These are phyloP conservation scores for Theonella swinhoei DNA, from an alignment of 37 sponge, comb jelly and placozoan species.

Conservation along the genomic window DNA sequence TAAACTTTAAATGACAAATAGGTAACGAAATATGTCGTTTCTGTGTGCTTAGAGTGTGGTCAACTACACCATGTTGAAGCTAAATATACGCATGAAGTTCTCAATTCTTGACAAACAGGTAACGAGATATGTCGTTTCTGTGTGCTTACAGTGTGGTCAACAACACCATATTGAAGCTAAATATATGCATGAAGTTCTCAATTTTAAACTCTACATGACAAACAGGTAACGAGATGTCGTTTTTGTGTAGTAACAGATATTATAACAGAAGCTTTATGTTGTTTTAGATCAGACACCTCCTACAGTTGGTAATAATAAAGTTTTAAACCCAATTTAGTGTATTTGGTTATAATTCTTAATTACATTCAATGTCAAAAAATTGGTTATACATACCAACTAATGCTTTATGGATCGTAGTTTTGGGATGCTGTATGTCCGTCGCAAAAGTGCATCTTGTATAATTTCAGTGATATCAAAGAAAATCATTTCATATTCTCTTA, in stretches of 20 bases:
- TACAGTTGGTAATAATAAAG: slow-evolving; percentile 6
- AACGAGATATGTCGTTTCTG: background rate
- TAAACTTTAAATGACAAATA: slow-evolving; percentile 1
- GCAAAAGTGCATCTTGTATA: background rate
- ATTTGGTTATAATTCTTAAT: slow-evolving; percentile 10
- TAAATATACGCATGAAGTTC: too few relatives aligned
- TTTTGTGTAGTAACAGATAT: background rate
- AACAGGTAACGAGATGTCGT: background rate
- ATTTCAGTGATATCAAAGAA: slow-evolving; percentile 4
- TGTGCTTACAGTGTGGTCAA: slow-evolving; percentile 1
- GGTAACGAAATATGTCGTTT: background rate
- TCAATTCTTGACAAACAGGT: too few relatives aligned
- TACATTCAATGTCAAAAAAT: slow-evolving; percentile 10
- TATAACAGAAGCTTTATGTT: slow-evolving; percentile 15
- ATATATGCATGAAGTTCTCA: background rate
- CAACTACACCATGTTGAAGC: too few relatives aligned
- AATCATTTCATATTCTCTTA: slow-evolving; percentile 24
- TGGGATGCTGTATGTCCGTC: slow-evolving; percentile 2
- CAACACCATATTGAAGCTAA: slow-evolving; percentile 3
- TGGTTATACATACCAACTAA: slow-evolving; percentile 1
- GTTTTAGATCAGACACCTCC: slow-evolving; percentile 8
- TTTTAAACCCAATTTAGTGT: background rate
- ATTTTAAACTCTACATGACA: slow-evolving; percentile 1
- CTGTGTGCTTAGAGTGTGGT: slow-evolving; percentile 4
- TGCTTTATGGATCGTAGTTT: background rate